phyloP scores from a whole-genome alignment of 1,140 invertebrate genomes.

The Yoshiicerus persimilis region DNA sequence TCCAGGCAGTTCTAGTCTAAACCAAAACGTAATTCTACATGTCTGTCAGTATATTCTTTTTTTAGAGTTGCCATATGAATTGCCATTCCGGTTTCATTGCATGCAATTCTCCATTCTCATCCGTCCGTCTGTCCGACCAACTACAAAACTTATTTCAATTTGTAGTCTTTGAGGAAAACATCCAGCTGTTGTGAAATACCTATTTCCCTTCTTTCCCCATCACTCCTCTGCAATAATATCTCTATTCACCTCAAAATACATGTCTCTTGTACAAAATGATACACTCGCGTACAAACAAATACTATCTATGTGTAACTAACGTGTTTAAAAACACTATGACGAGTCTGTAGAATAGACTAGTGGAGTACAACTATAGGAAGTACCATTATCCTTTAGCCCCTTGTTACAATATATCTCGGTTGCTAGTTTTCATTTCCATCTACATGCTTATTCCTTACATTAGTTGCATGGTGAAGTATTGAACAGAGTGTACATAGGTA shows the following conservation, averaged over 20 bases:
- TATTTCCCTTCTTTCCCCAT: not conserved
- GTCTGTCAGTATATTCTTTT: not conserved
- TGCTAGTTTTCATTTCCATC: not conserved
- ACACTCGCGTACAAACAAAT: not conserved
- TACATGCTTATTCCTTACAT: not conserved
- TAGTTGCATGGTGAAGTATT: not conserved
- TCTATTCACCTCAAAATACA: not conserved
- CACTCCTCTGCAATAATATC: not conserved
- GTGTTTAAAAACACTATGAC: no score
- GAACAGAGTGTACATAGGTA: not conserved
- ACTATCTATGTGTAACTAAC: not conserved
- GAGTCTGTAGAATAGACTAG: no score
- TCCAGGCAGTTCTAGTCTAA: no score
- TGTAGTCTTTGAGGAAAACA: slow-evolving; percentile 8
- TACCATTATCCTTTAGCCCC: not conserved
- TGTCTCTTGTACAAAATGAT: not conserved
- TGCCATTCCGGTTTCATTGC: slow-evolving; percentile 3
- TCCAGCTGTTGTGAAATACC: not conserved
- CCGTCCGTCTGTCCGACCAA: not conserved
- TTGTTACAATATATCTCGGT: not conserved
- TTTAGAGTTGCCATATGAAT: not conserved
- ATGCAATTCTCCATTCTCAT: not conserved
- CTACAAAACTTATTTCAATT: not conserved
- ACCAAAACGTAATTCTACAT: no score
- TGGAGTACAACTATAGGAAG: no score